phyloP scores from a whole-genome alignment of 1,140 invertebrate genomes.

The Pectinophora gossypiella region DNA sequence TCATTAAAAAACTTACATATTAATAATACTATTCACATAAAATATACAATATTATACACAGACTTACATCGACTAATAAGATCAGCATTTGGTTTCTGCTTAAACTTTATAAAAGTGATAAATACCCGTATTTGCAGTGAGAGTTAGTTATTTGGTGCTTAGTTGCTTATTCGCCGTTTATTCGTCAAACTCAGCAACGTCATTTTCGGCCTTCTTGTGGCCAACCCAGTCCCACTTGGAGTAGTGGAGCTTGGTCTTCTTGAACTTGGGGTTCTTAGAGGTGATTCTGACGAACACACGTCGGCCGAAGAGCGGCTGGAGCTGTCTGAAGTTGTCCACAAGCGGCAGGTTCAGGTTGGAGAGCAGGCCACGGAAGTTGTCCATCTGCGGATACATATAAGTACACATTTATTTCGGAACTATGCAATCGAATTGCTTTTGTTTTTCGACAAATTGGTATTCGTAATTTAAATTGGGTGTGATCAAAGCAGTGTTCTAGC shows the following conservation, averaged over 20 bases:
- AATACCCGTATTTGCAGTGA: conserved; percentile 47
- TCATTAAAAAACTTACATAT: conserved; percentile 48
- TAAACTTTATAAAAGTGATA: conserved; percentile 9
- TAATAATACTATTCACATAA: conserved; percentile 46
- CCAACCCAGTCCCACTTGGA: conserved; percentile 79
- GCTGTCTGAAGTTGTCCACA: conserved; percentile 77
- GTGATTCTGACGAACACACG: conserved; percentile 78
- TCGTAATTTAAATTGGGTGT: too few relatives aligned
- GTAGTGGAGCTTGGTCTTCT: conserved; percentile 76
- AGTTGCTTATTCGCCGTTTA: too few relatives aligned
- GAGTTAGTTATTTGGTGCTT: too few relatives aligned
- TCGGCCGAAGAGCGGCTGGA: conserved; percentile 80
- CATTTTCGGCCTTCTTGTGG: conserved; percentile 63
- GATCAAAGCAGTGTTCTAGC: too few relatives aligned
- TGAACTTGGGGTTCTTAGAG: conserved; percentile 75
- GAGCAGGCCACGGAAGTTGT: conserved; percentile 78
- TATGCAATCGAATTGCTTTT: too few relatives aligned
- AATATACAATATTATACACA: conserved; percentile 32
- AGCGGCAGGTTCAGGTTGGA: conserved; percentile 76
- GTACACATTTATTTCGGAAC: neutral
- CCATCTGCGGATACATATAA: conserved; percentile 70
- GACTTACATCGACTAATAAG: conserved; percentile 27
- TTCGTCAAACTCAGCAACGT: conserved; percentile 64
- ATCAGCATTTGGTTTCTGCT: conserved; percentile 44
- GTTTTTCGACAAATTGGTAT: too few relatives aligned